Base-by-base conservation (phyloP, 1,140 invertebrate species). In the Propsilocerus akamusi region DNA sequence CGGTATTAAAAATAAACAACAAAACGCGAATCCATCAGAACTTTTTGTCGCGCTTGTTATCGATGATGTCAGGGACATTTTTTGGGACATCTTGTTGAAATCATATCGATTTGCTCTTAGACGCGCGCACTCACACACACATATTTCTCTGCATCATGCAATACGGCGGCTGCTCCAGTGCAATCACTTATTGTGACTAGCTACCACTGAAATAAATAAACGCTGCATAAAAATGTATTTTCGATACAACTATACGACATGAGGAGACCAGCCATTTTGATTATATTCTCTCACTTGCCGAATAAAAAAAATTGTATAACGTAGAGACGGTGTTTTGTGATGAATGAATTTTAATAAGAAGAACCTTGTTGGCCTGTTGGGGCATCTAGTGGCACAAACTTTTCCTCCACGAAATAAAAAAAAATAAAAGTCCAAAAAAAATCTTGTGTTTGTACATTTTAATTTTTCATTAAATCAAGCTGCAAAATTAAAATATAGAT, bases 1-100 rank as follows among this genome's bases (percentile, higher is more conserved):
- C 22, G 22, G 34, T 41, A 41, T 41, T 41, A 41, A 41, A 41
- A 41, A 41, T 41, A 41, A 41, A 41, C 34, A 41, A 41, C 34
- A 10, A 41, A 41, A 17, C 8, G 17, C 8, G 22, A 20, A 41
- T 41, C 22, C 34, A 20, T 20, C 34, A 41, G 22, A 41, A 14
- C 14, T 20, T 20, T 20, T 14, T 12, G 34, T 41, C 34, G 22
- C n/a, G 14, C 28, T 12, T 7, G 14, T 30, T 30, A 4, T 2
- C 28, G 28, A 30, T 8, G 10, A 30, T n/a, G 28, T 11, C 2
- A 11, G 6, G 10, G n/a, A 30, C 10, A 30, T 3, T 3, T 3
- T 2, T 11, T 41, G 34, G 34, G 8, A 41, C 14, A 17, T 41
- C 5, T 17, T 41, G 22, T n/a, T 41, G 5, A 41, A 41, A 7